Percentiles rank a stretch among this genome's conserved stretches.
These are phyloP conservation scores for Chamaea fasciata DNA, from an alignment of 2,113 vertebrate species.

Conservation along the genomic window DNA sequence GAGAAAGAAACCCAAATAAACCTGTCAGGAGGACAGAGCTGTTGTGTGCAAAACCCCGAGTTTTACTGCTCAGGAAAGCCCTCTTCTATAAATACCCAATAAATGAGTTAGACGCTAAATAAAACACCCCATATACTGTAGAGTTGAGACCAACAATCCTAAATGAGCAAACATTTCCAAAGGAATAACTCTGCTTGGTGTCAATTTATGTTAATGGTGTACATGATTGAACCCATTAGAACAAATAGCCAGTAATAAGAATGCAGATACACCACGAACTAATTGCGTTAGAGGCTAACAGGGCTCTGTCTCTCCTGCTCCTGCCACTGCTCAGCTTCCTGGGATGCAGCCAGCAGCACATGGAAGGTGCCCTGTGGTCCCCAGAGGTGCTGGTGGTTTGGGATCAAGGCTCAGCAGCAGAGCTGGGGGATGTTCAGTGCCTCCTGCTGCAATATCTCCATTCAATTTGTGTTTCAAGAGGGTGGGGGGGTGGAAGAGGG, in stretches of 20 bases:
- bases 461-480: background rate
- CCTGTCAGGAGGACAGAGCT: slow-evolving; percentile 21
- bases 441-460: background rate
- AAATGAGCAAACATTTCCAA: slow-evolving; percentile 14
- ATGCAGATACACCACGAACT: background rate
- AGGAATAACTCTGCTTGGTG: slow-evolving; percentile 21
- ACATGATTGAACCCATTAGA: slow-evolving; percentile 35
- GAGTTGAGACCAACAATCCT: background rate
- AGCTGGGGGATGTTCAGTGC: background rate
- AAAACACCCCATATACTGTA: slow-evolving; percentile 7
- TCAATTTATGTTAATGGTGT: slow-evolving; percentile 44
- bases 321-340: background rate
- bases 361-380: background rate
- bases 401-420: background rate
- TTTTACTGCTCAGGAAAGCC: slow-evolving; percentile 36
- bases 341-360: background rate
- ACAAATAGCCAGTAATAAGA: slow-evolving; percentile 28
- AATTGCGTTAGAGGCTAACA: background rate
- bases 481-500: background rate
- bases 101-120: slow-evolving; percentile 47
- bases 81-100: slow-evolving; percentile 44
- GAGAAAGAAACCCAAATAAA: slow-evolving; percentile 47
- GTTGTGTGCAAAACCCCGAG: background rate
- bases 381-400: background rate
- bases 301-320: background rate